Percentiles rank a stretch among this genome's conserved stretches.
Evolutionary conservation across 2,888 invertebrate species (phyloP).

Genomic region (Gonocerus acuteangulatus): DNA sequence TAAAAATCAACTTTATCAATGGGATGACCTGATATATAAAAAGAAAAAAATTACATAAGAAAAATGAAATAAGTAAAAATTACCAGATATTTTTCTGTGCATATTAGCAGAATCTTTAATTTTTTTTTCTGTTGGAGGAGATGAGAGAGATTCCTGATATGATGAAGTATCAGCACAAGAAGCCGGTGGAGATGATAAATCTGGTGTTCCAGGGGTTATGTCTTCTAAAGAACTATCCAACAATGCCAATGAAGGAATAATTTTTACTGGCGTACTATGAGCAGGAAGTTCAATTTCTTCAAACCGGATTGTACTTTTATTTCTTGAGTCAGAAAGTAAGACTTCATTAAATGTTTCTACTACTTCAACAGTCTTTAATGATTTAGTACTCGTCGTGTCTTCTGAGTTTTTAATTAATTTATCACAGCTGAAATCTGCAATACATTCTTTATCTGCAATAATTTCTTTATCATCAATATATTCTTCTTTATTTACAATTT

Average conservation of each 20-base stretch:
- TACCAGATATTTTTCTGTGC: slow-evolving; percentile 16
- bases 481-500: not conserved
- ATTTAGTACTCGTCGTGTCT: too few species aligned
- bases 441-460: not conserved
- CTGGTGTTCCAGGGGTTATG: not conserved
- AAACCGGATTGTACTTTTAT: not conserved
- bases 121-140: slow-evolving; percentile 21
- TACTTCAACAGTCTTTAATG: not conserved
- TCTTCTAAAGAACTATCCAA: not conserved
- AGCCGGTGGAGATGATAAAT: slow-evolving; percentile 5
- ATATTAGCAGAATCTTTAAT: slow-evolving; percentile 21
- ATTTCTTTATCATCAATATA: not conserved
- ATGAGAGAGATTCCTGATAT: slow-evolving; percentile 19
- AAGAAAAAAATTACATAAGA: too few species aligned
- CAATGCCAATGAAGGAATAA: not conserved
- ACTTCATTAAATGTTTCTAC: slow-evolving; percentile 4
- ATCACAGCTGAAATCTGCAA: not conserved
- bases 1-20: too few species aligned
- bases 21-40: too few species aligned
- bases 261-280: slow-evolving; percentile 17
- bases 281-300: not conserved
- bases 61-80: not conserved
- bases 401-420: not conserved
- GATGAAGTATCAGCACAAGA: slow-evolving; percentile 4
- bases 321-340: not conserved